Percentiles rank a stretch among this genome's conserved stretches.
phyloP scores from a whole-genome alignment of 2,113 vertebrate species.

The Pogonocichla stellata region DNA sequence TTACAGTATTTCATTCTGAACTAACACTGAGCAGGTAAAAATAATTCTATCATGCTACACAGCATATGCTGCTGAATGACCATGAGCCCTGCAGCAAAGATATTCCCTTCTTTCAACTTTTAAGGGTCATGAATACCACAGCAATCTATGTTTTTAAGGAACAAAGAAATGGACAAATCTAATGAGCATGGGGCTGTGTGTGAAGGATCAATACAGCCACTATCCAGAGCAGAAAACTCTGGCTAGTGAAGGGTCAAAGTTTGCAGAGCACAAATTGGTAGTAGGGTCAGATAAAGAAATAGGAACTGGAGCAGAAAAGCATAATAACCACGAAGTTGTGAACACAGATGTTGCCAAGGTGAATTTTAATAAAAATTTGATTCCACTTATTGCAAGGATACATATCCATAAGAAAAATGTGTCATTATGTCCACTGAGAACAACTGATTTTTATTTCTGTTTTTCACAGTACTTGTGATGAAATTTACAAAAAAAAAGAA shows the following conservation, averaged over 20 bases:
- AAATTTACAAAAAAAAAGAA: neutral
- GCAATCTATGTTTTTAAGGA: neutral
- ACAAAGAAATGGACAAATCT: neutral
- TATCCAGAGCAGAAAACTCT: neutral
- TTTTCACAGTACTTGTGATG: neutral
- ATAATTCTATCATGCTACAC: neutral
- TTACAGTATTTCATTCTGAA: neutral
- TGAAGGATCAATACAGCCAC: neutral
- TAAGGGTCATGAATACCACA: neutral
- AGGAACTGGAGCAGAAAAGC: neutral
- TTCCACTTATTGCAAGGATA: neutral
- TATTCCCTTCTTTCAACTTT: neutral
- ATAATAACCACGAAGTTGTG: neutral
- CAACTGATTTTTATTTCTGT: neutral
- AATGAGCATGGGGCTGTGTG: neutral
- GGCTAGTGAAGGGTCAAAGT: neutral
- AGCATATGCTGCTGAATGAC: neutral
- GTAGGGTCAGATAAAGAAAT: neutral
- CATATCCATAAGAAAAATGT: neutral
- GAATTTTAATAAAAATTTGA: constrained; percentile 51
- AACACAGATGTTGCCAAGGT: constrained; percentile 12
- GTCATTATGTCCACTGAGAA: neutral
- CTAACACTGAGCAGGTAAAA: neutral
- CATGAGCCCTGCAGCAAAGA: neutral
- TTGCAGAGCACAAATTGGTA: neutral